Evolutionary conservation across 1,140 invertebrate species (phyloP).

Genomic region (Drosophila sechellia): DNA sequence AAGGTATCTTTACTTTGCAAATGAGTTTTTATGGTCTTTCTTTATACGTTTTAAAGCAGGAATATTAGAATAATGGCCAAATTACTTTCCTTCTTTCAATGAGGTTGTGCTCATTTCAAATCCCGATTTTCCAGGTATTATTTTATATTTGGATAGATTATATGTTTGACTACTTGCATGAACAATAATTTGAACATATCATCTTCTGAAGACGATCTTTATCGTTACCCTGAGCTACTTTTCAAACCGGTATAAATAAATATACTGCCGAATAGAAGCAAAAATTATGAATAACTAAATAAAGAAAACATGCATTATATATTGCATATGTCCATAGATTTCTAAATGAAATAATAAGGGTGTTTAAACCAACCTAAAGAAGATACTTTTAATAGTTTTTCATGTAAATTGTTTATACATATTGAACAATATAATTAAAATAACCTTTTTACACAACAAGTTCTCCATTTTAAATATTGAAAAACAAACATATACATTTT

Average conservation of each 20-base stretch:
- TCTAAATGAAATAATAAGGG: too few species aligned
- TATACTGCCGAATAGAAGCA: too few species aligned
- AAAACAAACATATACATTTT: background rate
- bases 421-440: too few species aligned
- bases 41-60: background rate
- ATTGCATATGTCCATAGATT: too few species aligned
- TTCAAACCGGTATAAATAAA: background rate
- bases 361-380: too few species aligned
- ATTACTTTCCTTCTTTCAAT: background rate
- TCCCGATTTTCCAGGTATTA: background rate
- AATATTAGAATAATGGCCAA: background rate
- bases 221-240: conserved; percentile 17
- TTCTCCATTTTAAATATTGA: too few species aligned
- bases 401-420: too few species aligned
- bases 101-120: background rate
- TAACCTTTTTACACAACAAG: too few species aligned
- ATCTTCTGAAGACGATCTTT: background rate
- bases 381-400: too few species aligned
- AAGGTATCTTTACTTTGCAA: background rate
- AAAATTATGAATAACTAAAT: too few species aligned
- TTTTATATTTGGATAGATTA: background rate
- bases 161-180: background rate
- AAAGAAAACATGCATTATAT: too few species aligned
- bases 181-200: background rate
- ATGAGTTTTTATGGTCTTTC: background rate